Percentiles rank a stretch among this genome's conserved stretches.
Evolutionary conservation across 2,113 vertebrate genomes (phyloP).

Genomic region (Cyphomyrus discorhynchus): DNA sequence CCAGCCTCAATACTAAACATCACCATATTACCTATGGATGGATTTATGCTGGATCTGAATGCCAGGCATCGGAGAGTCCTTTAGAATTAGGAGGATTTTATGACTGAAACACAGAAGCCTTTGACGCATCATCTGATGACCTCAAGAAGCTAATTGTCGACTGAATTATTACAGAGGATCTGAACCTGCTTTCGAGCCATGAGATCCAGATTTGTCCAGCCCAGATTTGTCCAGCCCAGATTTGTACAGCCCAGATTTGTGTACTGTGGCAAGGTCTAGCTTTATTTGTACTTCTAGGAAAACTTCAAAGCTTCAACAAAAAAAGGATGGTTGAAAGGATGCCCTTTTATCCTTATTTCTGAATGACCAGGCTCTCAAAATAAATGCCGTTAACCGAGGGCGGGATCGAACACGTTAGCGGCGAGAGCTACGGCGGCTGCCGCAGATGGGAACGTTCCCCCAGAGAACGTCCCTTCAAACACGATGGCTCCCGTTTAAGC

Average conservation of each 20-base stretch:
- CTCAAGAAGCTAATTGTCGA: not conserved
- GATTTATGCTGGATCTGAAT: not conserved
- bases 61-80: not conserved
- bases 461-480: not conserved
- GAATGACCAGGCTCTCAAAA: slow-evolving; percentile 2
- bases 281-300: not conserved
- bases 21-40: not conserved
- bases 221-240: not conserved
- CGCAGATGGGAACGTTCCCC: not conserved
- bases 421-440: not conserved
- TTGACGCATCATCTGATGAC: not conserved
- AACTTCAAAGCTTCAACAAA: not conserved
- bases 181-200: not conserved
- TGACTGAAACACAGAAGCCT: not conserved
- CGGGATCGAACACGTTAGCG: not conserved
- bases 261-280: not conserved
- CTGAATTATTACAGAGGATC: not conserved
- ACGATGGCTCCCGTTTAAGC: not conserved
- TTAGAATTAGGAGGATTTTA: not conserved
- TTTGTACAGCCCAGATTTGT: not conserved
- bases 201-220: not conserved
- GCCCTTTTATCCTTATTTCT: not conserved
- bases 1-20: not conserved
- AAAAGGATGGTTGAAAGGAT: not conserved
- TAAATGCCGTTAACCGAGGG: not conserved